A percentile compares a stretch with the other conserved stretches of the same genome.
Evolutionary conservation across 2,888 invertebrate genomes (phyloP).

Genomic region (Heliconius aoede): DNA sequence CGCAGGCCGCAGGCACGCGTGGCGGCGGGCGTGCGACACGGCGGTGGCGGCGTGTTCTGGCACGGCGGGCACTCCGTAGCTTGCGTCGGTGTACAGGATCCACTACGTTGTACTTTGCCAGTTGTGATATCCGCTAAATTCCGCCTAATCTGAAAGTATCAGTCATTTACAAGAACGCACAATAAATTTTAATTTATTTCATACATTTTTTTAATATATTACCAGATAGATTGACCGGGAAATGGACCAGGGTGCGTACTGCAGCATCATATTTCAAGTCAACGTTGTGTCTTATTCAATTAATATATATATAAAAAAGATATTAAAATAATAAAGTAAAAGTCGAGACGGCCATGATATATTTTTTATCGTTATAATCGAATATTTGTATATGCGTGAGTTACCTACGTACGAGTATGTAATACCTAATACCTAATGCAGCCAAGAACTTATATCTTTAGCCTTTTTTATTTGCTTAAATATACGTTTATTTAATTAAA

Average conservation of each 20-base stretch:
- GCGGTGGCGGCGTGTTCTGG: slow-evolving; percentile 35
- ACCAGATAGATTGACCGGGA: slow-evolving; percentile 5
- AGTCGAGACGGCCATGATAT: not conserved
- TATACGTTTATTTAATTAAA: no score
- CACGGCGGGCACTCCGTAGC: slow-evolving; percentile 22
- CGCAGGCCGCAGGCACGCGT: slow-evolving; percentile 47
- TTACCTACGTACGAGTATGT: not conserved
- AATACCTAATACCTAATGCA: no score
- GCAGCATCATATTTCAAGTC: not conserved
- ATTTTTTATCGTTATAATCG: slow-evolving; percentile 13
- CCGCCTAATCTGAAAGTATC: slow-evolving; percentile 20
- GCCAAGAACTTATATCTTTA: not conserved
- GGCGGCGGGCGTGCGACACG: slow-evolving; percentile 42
- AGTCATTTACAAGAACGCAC: not conserved
- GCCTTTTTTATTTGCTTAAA: not conserved
- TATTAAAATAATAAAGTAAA: slow-evolving; percentile 2
- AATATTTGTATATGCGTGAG: not conserved
- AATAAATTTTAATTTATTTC: not conserved
- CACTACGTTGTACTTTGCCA: slow-evolving; percentile 11
- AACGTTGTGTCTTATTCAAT: slow-evolving; percentile 3
- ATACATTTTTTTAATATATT: not conserved
- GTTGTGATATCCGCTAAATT: slow-evolving; percentile 1
- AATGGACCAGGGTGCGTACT: not conserved
- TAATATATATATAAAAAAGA: not conserved
- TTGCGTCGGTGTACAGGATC: slow-evolving; percentile 22